Evolutionary conservation across 2,113 vertebrate genomes (phyloP).

Genomic region (Macrotis lagotis): DNA sequence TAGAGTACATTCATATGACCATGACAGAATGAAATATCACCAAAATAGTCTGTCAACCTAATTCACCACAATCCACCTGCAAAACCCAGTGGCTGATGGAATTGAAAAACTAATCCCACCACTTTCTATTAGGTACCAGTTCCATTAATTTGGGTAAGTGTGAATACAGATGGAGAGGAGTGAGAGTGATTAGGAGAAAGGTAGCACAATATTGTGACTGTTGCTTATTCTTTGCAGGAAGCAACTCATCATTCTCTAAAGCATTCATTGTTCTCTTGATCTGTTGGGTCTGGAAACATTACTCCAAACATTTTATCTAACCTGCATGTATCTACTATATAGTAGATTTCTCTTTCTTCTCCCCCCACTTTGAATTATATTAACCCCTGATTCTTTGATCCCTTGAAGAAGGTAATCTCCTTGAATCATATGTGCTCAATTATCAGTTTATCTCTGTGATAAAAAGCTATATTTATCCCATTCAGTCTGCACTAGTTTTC

Average conservation of each 20-base stretch:
- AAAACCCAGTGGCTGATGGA: background rate
- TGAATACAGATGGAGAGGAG: background rate
- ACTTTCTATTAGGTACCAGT: background rate
- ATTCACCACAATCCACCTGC: background rate
- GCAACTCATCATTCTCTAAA: background rate
- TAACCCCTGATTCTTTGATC: background rate
- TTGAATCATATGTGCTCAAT: background rate
- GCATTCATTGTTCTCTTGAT: background rate
- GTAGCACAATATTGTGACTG: background rate
- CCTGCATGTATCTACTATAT: background rate
- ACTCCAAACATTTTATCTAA: background rate
- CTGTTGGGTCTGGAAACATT: background rate
- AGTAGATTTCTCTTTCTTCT: background rate
- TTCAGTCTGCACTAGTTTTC: background rate
- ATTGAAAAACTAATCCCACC: background rate
- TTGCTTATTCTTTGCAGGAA: background rate
- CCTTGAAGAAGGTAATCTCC: background rate
- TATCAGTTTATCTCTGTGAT: background rate
- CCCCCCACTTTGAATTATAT: background rate
- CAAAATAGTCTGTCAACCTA: background rate
- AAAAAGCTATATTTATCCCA: background rate
- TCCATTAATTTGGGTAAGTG: background rate
- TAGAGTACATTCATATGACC: background rate
- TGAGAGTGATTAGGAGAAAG: background rate
- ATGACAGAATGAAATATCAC: background rate